Conservation (phyloP, 2,888 invertebrate species). For the Drosophila atripex region DNA sequence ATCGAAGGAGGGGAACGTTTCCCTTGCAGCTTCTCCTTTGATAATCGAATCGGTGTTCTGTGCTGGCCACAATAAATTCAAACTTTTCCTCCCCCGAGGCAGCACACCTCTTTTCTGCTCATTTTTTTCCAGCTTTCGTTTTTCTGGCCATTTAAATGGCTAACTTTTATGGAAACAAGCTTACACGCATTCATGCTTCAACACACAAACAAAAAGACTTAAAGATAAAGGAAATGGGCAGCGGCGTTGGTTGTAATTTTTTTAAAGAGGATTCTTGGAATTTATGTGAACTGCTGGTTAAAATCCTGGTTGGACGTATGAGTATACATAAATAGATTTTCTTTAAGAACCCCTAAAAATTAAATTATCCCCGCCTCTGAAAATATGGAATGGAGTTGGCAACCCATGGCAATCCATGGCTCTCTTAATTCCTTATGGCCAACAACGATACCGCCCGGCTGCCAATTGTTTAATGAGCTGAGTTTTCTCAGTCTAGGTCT, state of each 20-base stretch:
- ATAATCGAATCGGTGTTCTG: slow-evolving; percentile 56
- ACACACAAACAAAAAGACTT: slow-evolving; percentile 1
- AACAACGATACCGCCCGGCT: slow-evolving; percentile 45
- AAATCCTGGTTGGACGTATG: background rate
- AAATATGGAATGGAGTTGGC: background rate
- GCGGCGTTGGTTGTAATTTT: background rate
- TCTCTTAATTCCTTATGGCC: slow-evolving; percentile 62
- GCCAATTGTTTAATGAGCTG: slow-evolving; percentile 77
- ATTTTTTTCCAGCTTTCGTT: slow-evolving; percentile 5
- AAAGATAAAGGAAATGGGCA: background rate
- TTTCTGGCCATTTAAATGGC: slow-evolving; percentile 51
- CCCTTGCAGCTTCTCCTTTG: slow-evolving; percentile 29
- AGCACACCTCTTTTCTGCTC: slow-evolving; percentile 29
- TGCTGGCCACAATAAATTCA: slow-evolving; percentile 60
- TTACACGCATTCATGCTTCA: slow-evolving; percentile 46
- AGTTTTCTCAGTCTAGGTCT: slow-evolving; percentile 50
- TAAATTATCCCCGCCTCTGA: background rate
- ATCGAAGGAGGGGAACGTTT: slow-evolving; percentile 28
- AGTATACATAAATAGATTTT: background rate
- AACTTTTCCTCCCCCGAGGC: slow-evolving; percentile 49
- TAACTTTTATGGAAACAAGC: slow-evolving; percentile 53
- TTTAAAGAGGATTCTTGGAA: no score
- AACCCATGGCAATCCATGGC: slow-evolving; percentile 34
- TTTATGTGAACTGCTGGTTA: background rate
- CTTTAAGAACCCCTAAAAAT: background rate